These are phyloP conservation scores for Chaetogeoica ovagalla DNA, from an alignment of 2,888 invertebrate species.

Conservation along the genomic window DNA sequence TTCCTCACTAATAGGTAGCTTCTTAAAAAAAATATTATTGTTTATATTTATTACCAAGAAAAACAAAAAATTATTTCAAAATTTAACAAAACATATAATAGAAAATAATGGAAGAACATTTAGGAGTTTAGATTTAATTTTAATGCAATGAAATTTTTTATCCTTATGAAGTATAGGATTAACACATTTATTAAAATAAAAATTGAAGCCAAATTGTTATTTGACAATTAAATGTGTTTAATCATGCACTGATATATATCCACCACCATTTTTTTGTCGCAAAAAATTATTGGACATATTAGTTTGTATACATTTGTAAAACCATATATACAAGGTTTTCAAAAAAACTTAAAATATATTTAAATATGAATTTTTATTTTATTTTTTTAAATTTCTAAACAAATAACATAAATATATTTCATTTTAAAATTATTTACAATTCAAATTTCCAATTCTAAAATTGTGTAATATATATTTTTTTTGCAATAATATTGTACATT, in stretches of 20 bases:
- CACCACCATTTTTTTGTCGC: constrained; percentile 32
- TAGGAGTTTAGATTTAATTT: constrained; percentile 5
- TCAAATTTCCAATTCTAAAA: neutral
- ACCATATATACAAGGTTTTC: constrained; percentile 19
- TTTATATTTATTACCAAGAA: constrained; percentile 23
- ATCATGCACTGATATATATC: constrained; percentile 40
- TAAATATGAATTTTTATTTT: neutral
- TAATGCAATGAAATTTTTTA: constrained; percentile 11
- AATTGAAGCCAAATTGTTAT: constrained; percentile 32
- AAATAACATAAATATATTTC: neutral
- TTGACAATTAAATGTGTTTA: neutral
- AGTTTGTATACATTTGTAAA: constrained; percentile 14
- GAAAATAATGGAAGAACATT: neutral
- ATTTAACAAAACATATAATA: too few relatives aligned
- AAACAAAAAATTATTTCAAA: constrained; percentile 7
- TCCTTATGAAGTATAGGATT: constrained; percentile 10
- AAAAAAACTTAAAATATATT: neutral
- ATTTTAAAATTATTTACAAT: neutral
- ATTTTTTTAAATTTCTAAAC: neutral
- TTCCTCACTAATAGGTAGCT: constrained; percentile 19
- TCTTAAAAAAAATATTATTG: constrained; percentile 14
- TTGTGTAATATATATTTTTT: neutral
- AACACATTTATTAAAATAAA: constrained; percentile 8
- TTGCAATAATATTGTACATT: neutral
- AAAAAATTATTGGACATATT: constrained; percentile 13